Conservation (phyloP, 64 coral and sea anemone genomes). For the Pachyseris speciosa region DNA sequence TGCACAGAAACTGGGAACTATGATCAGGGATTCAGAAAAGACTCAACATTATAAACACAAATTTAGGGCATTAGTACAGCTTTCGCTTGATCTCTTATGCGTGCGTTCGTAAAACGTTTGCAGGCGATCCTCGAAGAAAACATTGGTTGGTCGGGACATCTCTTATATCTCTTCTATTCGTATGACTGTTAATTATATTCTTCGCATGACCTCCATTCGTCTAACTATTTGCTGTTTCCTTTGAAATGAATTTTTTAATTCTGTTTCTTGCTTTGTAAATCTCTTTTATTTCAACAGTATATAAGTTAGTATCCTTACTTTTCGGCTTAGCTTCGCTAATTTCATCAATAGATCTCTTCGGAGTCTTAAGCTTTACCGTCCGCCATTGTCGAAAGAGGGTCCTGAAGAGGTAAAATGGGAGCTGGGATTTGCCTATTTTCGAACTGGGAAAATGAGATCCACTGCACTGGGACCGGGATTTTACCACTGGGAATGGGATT, state of each 20-base stretch:
- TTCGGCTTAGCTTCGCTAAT: background rate
- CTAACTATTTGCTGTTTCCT: background rate
- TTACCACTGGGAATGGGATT: too few relatives aligned
- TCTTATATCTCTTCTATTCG: constrained; percentile 26
- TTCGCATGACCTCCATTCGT: constrained; percentile 21
- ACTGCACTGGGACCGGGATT: too few relatives aligned
- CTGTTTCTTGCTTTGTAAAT: background rate
- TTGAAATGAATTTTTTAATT: background rate
- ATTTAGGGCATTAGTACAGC: too few relatives aligned
- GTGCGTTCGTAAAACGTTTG: constrained; percentile 41
- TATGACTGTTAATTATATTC: background rate
- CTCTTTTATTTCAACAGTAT: background rate
- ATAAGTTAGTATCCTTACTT: background rate
- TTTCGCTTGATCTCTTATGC: constrained; percentile 56
- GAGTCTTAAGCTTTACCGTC: background rate
- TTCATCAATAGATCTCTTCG: background rate
- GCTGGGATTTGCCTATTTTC: too few relatives aligned
- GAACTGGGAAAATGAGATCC: too few relatives aligned
- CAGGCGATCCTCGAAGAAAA: constrained; percentile 18
- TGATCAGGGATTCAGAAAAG: too few relatives aligned
- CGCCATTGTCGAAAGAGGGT: too few relatives aligned
- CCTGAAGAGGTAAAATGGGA: too few relatives aligned
- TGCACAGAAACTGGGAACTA: too few relatives aligned
- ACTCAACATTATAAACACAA: too few relatives aligned
- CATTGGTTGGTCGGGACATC: background rate